Base-by-base conservation (phyloP, 2,113 vertebrate genomes). In the Pachycephala philippinensis region DNA sequence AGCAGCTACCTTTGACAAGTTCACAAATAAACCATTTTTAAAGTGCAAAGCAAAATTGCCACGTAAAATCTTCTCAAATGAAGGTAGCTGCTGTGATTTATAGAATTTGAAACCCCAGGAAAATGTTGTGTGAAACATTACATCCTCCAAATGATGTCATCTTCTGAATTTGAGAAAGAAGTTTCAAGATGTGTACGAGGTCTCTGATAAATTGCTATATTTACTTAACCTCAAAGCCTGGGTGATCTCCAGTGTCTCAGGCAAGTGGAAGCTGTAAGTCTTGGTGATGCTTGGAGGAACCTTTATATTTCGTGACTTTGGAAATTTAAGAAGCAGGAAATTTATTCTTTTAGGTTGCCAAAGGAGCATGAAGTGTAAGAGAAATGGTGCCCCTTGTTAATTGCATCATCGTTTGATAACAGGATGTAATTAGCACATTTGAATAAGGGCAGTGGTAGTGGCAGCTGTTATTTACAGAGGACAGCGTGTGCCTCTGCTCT, bases 371-470 rank as follows among this genome's bases (percentile, higher is more conserved):
- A 21, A 53, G 54, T 35, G 30, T 23, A 66, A 86, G 60, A 81
- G 54, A 72, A 93, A 84, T 37, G 17, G 54, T 63, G 28, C 26
- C 56, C 64, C 68, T 60, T 26, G 26, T 90, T 95, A 96, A 95
- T 75, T 90, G 76, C 91, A 90, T 90, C 94, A 95, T 87, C 80
- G 28, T 75, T 92, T 92, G 88, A 86, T 94, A 95, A 78, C 33
- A 78, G 79, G 91, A 78, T 95, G 93, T 66, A 93, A 95, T 95
- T 96, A 96, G 84, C 71, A 63, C 35, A 53, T 81, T 92, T 77
- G 45, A 72, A 53, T 61, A 66, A 93, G 64, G 59, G 42, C 47
- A 89, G 64, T 69, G 79, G 17, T 49, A 66, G 66, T 47, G 68
- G 71, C 79, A 92, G 83, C 35, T 42, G 5, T 63, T 95, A 89